Conservation (phyloP, 2,888 invertebrate species). For the Stegana nigrithorax region DNA sequence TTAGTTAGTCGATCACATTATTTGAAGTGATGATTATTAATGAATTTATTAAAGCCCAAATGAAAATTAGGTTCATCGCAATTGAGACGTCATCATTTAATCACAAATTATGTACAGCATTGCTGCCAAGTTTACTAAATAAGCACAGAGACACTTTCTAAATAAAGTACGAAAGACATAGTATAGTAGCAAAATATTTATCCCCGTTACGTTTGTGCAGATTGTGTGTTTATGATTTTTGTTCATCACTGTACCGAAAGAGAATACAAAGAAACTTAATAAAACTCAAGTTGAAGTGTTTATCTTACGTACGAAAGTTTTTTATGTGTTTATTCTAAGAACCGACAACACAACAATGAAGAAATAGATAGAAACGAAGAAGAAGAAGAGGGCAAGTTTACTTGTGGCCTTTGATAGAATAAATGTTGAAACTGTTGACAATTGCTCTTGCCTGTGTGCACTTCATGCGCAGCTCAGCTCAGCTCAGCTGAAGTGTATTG, state of each 20-base stretch:
- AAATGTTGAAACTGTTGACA: slow-evolving; percentile 31
- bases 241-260: background rate
- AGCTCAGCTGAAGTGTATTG: no score
- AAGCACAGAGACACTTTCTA: no score
- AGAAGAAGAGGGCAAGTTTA: slow-evolving; percentile 13
- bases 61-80: no score
- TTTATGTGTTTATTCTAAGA: slow-evolving; percentile 31
- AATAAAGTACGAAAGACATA: no score
- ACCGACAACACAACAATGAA: slow-evolving; percentile 13
- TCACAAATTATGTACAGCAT: background rate
- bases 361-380: slow-evolving; percentile 12
- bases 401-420: background rate
- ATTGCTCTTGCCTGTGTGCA: slow-evolving; percentile 16
- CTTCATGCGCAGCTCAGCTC: no score
- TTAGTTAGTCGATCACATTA: no score
- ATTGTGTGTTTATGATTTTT: slow-evolving; percentile 31
- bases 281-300: background rate
- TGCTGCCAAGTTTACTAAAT: background rate
- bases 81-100: no score
- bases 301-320: slow-evolving; percentile 1
- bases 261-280: background rate
- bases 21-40: no score
- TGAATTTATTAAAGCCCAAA: no score
- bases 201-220: slow-evolving; percentile 31
- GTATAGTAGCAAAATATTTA: slow-evolving; percentile 19